Conservation (phyloP, 2,888 invertebrate genomes). For the Panopea generosa region DNA sequence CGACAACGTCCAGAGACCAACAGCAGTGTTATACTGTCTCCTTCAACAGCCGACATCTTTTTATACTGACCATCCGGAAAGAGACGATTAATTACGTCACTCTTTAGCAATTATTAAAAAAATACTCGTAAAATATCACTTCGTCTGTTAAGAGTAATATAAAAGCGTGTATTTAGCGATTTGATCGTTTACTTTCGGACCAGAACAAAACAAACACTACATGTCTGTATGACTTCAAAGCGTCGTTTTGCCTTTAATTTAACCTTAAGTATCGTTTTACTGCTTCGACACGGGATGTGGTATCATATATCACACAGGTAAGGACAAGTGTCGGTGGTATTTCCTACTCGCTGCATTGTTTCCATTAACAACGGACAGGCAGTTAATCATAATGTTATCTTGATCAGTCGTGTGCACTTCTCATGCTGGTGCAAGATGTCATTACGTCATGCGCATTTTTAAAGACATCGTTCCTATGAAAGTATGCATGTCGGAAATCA, state of each 20-base stretch:
- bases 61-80: too few species aligned
- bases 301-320: background rate
- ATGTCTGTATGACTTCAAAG: constrained; percentile 2
- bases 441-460: too few species aligned
- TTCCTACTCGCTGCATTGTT: background rate
- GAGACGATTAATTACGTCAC: background rate
- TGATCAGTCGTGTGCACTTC: too few species aligned
- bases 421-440: too few species aligned
- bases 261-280: constrained; percentile 2
- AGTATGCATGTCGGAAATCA: too few species aligned
- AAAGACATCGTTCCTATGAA: too few species aligned
- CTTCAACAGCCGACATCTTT: too few species aligned
- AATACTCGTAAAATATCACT: background rate
- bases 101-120: background rate
- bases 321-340: background rate
- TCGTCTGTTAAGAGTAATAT: background rate
- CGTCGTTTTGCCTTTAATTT: constrained; percentile 9
- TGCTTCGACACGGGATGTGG: constrained; percentile 7
- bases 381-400: too few species aligned
- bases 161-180: background rate
- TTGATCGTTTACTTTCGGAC: background rate
- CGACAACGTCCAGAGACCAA: too few species aligned
- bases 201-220: background rate
- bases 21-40: too few species aligned
- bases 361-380: too few species aligned